Base-by-base conservation (phyloP, 1,140 invertebrate species). In the Brachionus rubens region DNA sequence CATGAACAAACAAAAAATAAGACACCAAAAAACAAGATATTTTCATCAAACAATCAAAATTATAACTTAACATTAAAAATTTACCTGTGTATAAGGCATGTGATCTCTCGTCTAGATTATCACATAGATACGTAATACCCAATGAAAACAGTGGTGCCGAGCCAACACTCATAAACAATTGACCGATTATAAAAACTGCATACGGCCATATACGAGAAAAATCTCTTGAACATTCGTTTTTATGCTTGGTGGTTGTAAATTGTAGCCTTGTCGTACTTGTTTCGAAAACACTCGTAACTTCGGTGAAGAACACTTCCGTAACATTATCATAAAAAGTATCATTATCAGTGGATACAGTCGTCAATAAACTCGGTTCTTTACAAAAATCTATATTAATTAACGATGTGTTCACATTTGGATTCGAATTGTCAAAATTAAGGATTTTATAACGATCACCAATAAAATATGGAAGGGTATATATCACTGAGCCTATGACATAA, bases 61-160 rank as follows among this genome's bases (percentile, higher is more conserved):
- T 26, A 26, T 1, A 26, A 5, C 21, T 26, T 30, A 10, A 54
- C 7, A 21, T 1, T n/a, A 6, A 48, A 6, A 16, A 16, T 48
- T 59, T 59, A 81, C 81, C 79, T 33, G 80, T 65, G 47, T 79
- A 81, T 10, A 81, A 19, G 1, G 80, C 77, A 10, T 79, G 80
- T 3, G 77, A 67, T 30, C 77, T 78, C 10, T 78, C 62, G 6
- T 76, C 78, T 5, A 80, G 77, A 72, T 81, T 80, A 50, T 81
- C 81, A 43, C 79, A 79, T 12, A 81, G 77, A 68, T 80, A 81
- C 5, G 80, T 80, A 50, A 79, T 76, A 48, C 79, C 80, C 0
- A 81, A 67, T 3, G 79, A 79, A 75, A 80, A 81, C 41, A 80
- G 75, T 1, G 80, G 80, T 7, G 79, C 78, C 33, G 80, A 78